Percentiles rank a stretch among this genome's conserved stretches.
phyloP scores from a whole-genome alignment of 2,113 vertebrate genomes.

The Holacanthus passer region DNA sequence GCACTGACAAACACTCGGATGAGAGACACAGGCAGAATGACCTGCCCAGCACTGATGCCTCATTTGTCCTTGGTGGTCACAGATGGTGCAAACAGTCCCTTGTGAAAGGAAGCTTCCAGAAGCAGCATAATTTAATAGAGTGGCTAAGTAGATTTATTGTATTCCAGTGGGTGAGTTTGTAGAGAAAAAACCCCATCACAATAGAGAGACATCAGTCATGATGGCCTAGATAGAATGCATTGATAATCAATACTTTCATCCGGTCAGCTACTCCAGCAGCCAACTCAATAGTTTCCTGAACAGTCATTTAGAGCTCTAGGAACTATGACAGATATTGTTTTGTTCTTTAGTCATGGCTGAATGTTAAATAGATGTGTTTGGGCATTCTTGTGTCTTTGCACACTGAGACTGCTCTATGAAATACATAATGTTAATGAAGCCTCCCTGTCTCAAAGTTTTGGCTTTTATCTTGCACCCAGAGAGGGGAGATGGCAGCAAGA shows the following conservation, averaged over 20 bases:
- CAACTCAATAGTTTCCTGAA: constrained; percentile 20
- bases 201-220: constrained; percentile 31
- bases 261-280: constrained; percentile 18
- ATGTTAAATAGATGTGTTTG: not conserved
- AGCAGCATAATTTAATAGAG: constrained; percentile 58
- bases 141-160: constrained; percentile 58
- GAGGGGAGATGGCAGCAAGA: not conserved
- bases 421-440: not conserved
- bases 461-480: constrained; percentile 29
- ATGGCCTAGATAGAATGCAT: constrained; percentile 41
- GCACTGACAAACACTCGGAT: constrained; percentile 46
- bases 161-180: constrained; percentile 39
- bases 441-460: not conserved
- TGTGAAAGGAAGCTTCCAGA: constrained; percentile 56
- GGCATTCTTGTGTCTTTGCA: not conserved
- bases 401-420: constrained; percentile 16
- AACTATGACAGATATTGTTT: not conserved
- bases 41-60: constrained; percentile 17
- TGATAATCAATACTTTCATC: constrained; percentile 49
- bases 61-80: constrained; percentile 50
- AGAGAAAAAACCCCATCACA: constrained; percentile 9
- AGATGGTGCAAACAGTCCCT: constrained; percentile 63
- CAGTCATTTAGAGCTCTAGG: not conserved
- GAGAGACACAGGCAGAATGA: constrained; percentile 40
- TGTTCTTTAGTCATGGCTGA: not conserved